Evolutionary conservation across 2,888 invertebrate genomes (phyloP).

Genomic region (Drosophila vallismaia): DNA sequence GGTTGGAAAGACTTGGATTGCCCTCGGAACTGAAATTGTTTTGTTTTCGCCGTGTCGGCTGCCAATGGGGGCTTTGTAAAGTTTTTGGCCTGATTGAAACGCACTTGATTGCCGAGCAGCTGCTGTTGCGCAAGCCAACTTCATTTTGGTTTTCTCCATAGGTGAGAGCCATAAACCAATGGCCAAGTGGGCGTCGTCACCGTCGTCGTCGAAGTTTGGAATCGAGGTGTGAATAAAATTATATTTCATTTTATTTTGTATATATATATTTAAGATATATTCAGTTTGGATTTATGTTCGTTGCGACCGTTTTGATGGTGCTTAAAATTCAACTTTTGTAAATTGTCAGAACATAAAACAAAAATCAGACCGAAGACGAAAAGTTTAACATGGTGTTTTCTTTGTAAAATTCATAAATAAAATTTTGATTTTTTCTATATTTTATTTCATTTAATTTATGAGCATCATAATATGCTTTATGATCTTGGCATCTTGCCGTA

Average conservation of each 20-base stretch:
- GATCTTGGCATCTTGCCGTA: constrained; percentile 78
- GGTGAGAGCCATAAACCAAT: constrained; percentile 62
- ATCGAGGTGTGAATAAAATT: constrained; percentile 73
- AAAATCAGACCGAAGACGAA: constrained; percentile 9
- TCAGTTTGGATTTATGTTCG: constrained; percentile 11
- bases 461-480: constrained; percentile 74
- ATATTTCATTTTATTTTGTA: constrained; percentile 39
- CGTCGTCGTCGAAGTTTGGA: constrained; percentile 48
- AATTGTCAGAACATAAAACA: constrained; percentile 40
- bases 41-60: constrained; percentile 42
- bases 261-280: constrained; percentile 2
- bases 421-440: constrained; percentile 42
- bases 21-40: constrained; percentile 38
- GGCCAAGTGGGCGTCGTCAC: constrained; percentile 70
- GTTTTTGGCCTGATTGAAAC: constrained; percentile 22
- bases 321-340: constrained; percentile 44
- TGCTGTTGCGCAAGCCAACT: constrained; percentile 71
- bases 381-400: constrained; percentile 36
- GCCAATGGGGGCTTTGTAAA: constrained; percentile 56
- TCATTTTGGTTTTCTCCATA: constrained; percentile 62
- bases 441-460: constrained; percentile 76
- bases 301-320: constrained; percentile 47
- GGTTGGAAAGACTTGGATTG: constrained; percentile 35
- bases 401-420: constrained; percentile 67
- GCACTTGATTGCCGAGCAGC: constrained; percentile 35